These are phyloP conservation scores for Cyclophora albipunctata DNA, from an alignment of 2,888 invertebrate genomes.

Conservation along the genomic window DNA sequence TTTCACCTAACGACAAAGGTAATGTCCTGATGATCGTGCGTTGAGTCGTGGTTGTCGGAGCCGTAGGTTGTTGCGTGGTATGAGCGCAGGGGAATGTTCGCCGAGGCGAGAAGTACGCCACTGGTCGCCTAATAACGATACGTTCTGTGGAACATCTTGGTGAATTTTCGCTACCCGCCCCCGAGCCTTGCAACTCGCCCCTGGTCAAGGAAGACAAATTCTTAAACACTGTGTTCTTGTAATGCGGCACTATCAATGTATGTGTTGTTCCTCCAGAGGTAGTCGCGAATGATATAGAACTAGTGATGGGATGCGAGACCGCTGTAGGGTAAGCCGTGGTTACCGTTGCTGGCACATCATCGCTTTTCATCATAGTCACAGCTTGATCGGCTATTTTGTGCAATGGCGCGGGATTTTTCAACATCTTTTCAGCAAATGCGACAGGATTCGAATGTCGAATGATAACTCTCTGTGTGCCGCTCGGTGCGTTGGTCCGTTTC, in stretches of 20 bases:
- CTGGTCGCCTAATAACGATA: constrained; percentile 9
- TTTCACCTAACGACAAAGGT: neutral
- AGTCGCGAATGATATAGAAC: constrained; percentile 6
- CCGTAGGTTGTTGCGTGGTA: neutral
- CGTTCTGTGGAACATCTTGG: constrained; percentile 4
- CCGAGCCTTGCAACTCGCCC: constrained; percentile 1
- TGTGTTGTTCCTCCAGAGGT: neutral
- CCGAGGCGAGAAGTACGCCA: constrained; percentile 8
- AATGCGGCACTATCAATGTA: constrained; percentile 13
- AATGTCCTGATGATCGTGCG: constrained; percentile 10
- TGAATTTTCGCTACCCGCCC: neutral
- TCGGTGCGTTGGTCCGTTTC: neutral
- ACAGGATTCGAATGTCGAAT: neutral
- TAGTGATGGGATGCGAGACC: constrained; percentile 2
- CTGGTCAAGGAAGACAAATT: constrained; percentile 8
- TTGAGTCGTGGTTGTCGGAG: neutral
- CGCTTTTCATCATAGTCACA: neutral
- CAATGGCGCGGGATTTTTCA: constrained; percentile 2
- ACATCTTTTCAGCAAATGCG: neutral
- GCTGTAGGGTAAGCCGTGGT: neutral
- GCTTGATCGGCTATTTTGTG: constrained; percentile 8
- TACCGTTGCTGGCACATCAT: neutral
- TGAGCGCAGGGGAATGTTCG: constrained; percentile 3
- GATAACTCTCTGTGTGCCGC: neutral
- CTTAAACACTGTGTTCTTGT: constrained; percentile 14